phyloP scores from a whole-genome alignment of 2,888 invertebrate species.

The Camptogramma bilineatum region DNA sequence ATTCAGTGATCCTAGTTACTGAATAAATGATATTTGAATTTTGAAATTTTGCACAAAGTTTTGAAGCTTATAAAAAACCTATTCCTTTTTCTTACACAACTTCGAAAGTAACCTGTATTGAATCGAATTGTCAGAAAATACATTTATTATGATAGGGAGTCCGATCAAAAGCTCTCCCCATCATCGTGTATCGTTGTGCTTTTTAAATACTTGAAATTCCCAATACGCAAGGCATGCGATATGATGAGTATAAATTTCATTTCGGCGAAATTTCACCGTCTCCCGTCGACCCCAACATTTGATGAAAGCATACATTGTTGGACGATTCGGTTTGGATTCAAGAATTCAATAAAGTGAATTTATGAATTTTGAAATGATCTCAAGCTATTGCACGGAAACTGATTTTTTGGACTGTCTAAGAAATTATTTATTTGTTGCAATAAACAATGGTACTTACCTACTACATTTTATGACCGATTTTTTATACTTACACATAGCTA shows the following conservation, averaged over 20 bases:
- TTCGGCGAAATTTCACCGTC: conserved; percentile 63
- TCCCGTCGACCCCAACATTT: conserved; percentile 58
- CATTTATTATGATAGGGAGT: conserved; percentile 28
- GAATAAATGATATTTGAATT: no score
- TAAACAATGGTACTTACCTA: neutral
- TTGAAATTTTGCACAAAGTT: no score
- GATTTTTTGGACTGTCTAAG: neutral
- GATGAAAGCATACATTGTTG: conserved; percentile 54
- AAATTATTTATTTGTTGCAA: neutral
- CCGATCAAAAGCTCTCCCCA: conserved; percentile 54
- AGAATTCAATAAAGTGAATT: conserved; percentile 60
- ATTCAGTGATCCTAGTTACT: no score
- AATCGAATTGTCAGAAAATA: conserved; percentile 26
- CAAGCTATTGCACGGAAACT: conserved; percentile 1
- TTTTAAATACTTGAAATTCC: conserved; percentile 74
- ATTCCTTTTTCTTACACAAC: neutral
- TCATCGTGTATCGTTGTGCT: conserved; percentile 61
- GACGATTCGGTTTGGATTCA: conserved; percentile 49
- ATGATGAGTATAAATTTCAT: conserved; percentile 75
- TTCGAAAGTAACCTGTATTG: neutral
- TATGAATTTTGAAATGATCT: conserved; percentile 49
- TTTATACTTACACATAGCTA: no score
- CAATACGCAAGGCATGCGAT: conserved; percentile 71
- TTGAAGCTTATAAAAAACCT: neutral
- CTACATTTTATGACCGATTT: no score